Percentiles rank a stretch among this genome's conserved stretches.
phyloP scores from a whole-genome alignment of 1,140 invertebrate genomes.

The Asbolus verrucosus region DNA sequence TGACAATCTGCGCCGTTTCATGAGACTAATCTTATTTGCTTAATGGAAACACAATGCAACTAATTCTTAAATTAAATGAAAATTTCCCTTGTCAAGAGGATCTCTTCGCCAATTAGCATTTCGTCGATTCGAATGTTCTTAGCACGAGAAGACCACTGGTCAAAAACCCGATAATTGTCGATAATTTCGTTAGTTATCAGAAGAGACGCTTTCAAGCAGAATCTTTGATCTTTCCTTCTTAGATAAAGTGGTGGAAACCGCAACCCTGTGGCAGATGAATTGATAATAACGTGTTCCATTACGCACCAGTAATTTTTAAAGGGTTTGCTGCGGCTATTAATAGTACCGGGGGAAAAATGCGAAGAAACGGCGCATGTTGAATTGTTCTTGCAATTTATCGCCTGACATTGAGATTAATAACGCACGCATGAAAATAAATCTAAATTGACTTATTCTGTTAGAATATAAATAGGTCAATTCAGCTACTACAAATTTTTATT shows the following conservation, averaged over 20 bases:
- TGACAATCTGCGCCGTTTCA: neutral
- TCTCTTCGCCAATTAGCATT: neutral
- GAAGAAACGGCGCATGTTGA: too few relatives aligned
- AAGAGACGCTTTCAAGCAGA: neutral
- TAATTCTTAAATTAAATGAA: neutral
- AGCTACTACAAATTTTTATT: conserved; percentile 31
- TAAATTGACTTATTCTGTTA: conserved; percentile 11
- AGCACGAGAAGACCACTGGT: neutral
- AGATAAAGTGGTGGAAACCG: neutral
- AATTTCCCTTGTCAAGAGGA: too few relatives aligned
- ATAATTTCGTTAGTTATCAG: neutral
- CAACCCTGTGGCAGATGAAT: neutral
- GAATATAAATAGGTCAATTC: neutral
- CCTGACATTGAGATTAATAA: conserved; percentile 1
- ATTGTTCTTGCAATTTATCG: too few relatives aligned
- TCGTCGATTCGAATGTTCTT: neutral
- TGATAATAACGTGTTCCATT: neutral
- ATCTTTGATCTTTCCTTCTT: conserved; percentile 6
- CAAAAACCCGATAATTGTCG: conserved; percentile 13
- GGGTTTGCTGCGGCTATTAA: too few relatives aligned
- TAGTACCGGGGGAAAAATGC: too few relatives aligned
- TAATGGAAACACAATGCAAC: neutral
- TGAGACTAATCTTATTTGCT: neutral
- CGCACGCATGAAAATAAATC: neutral
- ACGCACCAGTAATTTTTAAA: too few relatives aligned